Evolutionary conservation across 2,888 invertebrate species (phyloP).

Genomic region (Rhynchonema sp.): DNA sequence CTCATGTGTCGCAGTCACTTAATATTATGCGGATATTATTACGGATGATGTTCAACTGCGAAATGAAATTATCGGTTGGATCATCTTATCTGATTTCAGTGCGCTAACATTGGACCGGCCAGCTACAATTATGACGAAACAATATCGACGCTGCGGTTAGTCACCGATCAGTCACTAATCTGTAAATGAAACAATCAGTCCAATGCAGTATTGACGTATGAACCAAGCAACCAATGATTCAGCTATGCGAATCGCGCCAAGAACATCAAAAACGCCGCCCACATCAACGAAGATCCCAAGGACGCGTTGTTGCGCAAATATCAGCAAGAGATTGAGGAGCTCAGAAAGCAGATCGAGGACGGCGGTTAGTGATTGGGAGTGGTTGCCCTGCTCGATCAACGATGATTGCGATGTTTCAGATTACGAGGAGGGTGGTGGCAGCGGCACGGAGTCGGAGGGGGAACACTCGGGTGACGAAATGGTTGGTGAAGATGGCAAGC

Average conservation of each 20-base stretch:
- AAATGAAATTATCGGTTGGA: background rate
- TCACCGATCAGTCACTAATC: too few species aligned
- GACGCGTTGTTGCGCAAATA: constrained; percentile 83
- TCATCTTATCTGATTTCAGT: constrained; percentile 38
- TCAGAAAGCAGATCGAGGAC: constrained; percentile 64
- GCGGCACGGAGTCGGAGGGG: background rate
- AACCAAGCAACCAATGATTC: too few species aligned
- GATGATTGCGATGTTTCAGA: too few species aligned
- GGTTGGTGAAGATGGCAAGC: background rate
- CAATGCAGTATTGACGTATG: too few species aligned
- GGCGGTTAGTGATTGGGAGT: constrained; percentile 20
- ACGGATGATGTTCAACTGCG: too few species aligned
- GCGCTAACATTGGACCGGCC: constrained; percentile 90
- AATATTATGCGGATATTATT: too few species aligned
- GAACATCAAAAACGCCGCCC: constrained; percentile 83
- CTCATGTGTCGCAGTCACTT: too few species aligned
- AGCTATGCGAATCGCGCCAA: constrained; percentile 92
- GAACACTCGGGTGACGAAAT: background rate
- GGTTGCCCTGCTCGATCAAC: background rate
- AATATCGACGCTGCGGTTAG: constrained; percentile 58
- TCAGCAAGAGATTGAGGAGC: constrained; percentile 81
- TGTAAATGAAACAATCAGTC: too few species aligned
- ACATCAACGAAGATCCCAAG: constrained; percentile 90
- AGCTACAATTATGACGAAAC: constrained; percentile 91
- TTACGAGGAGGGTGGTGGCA: background rate